Conservation (phyloP, 2,888 invertebrate genomes). For the Coleophora deauratella region DNA sequence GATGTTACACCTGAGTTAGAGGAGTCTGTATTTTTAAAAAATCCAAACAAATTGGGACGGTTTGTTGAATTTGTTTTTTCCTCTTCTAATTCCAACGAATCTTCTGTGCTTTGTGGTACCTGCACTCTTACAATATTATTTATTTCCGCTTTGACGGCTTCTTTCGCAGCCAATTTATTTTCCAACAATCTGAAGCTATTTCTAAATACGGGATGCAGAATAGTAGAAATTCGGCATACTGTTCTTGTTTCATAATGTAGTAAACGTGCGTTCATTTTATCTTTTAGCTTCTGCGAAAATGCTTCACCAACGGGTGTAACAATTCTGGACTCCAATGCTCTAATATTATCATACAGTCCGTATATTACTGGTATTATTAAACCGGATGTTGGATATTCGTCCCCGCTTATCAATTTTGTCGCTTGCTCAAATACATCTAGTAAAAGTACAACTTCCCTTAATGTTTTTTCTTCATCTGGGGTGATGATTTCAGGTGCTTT, state of each 20-base stretch:
- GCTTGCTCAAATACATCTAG: slow-evolving; percentile 7
- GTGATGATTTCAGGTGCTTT: slow-evolving; percentile 6
- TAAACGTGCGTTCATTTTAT: slow-evolving; percentile 3
- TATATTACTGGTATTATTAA: slow-evolving; percentile 1
- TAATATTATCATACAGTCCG: slow-evolving; percentile 2
- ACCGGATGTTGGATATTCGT: slow-evolving; percentile 5
- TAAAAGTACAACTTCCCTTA: slow-evolving; percentile 1
- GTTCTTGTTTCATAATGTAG: slow-evolving; percentile 4
- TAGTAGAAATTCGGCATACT: slow-evolving; percentile 1
- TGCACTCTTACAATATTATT: too few species aligned
- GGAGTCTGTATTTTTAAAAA: neutral
- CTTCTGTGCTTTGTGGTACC: too few species aligned
- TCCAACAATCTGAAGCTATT: neutral
- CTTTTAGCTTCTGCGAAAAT: slow-evolving; percentile 3
- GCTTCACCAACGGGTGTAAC: neutral
- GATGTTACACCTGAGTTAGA: neutral
- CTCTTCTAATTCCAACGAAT: too few species aligned
- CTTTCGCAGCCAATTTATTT: neutral
- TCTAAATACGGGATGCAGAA: slow-evolving; percentile 1
- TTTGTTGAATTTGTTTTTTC: too few species aligned
- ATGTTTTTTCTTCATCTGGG: slow-evolving; percentile 4
- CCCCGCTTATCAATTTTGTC: slow-evolving; percentile 6
- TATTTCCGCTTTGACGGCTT: too few species aligned
- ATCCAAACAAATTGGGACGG: neutral
- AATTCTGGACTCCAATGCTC: neutral